These are phyloP conservation scores for Theristus sp. DNA, from an alignment of 2,888 invertebrate genomes.

Conservation along the genomic window DNA sequence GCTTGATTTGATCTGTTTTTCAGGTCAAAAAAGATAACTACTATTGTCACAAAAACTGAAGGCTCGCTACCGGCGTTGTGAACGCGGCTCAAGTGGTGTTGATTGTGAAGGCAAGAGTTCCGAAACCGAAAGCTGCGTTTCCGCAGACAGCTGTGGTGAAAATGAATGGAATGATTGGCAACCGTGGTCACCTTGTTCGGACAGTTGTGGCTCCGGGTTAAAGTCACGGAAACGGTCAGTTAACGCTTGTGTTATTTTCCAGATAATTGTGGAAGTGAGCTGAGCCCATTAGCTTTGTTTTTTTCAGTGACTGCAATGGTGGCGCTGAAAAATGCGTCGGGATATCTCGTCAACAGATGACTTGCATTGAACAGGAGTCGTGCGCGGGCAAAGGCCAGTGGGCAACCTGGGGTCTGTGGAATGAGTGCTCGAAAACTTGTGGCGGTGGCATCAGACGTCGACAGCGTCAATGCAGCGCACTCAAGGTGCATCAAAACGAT, in stretches of 20 bases:
- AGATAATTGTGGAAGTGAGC: too few species aligned
- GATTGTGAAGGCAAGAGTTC: background rate
- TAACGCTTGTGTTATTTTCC: too few species aligned
- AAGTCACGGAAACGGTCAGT: conserved; percentile 16
- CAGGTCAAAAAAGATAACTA: too few species aligned
- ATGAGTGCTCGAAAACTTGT: conserved; percentile 19
- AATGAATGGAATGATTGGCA: background rate
- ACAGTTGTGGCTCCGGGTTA: conserved; percentile 22
- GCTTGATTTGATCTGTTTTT: too few species aligned
- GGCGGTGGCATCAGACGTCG: conserved; percentile 13
- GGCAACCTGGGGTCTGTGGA: conserved; percentile 19
- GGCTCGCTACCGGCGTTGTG: background rate
- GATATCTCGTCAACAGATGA: background rate
- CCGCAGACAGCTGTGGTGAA: background rate
- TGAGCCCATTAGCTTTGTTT: too few species aligned
- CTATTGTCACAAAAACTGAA: too few species aligned
- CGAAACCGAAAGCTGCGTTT: background rate
- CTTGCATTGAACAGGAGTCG: background rate
- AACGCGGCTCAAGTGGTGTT: background rate
- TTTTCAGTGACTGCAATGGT: background rate
- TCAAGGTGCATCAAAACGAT: too few species aligned
- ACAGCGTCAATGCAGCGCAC: background rate
- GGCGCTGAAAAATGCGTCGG: background rate
- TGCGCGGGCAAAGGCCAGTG: conserved; percentile 7
- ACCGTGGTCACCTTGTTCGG: conserved; percentile 19